Evolutionary conservation across 2,113 vertebrate genomes (phyloP).

Genomic region (Lepisosteus oculatus): DNA sequence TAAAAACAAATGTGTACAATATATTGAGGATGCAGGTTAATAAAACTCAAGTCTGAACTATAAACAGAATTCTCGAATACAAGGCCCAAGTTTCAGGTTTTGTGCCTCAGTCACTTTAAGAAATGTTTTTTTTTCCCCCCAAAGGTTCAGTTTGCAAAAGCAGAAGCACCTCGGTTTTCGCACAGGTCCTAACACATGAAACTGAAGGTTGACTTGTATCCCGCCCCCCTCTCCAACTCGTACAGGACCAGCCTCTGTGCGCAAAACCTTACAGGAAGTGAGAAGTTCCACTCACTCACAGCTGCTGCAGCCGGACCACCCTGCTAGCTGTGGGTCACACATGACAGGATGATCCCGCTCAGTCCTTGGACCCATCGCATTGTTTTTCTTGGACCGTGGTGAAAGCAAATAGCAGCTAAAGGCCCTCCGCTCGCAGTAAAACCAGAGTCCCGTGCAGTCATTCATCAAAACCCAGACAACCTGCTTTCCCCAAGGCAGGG

Average conservation of each 20-base stretch:
- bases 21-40: no score
- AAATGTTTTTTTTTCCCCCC: no score
- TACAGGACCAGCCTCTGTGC: not conserved
- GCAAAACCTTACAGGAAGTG: not conserved
- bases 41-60: no score
- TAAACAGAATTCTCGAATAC: no score
- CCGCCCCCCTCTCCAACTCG: not conserved
- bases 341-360: slow-evolving; percentile 82
- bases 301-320: slow-evolving; percentile 77
- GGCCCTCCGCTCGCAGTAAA: slow-evolving; percentile 83
- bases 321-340: slow-evolving; percentile 73
- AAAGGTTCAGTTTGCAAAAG: no score
- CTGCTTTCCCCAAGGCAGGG: slow-evolving; percentile 73
- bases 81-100: no score
- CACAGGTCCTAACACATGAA: not conserved
- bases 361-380: slow-evolving; percentile 81
- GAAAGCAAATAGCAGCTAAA: slow-evolving; percentile 95
- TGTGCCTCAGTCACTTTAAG: no score
- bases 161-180: no score
- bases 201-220: no score
- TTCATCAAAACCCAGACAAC: slow-evolving; percentile 91
- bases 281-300: not conserved
- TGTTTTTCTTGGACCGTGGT: slow-evolving; percentile 96
- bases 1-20: no score
- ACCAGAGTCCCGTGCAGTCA: slow-evolving; percentile 82